phyloP scores from a whole-genome alignment of 2,797 vertebrate species.

The Otolemur crassicaudatus region DNA sequence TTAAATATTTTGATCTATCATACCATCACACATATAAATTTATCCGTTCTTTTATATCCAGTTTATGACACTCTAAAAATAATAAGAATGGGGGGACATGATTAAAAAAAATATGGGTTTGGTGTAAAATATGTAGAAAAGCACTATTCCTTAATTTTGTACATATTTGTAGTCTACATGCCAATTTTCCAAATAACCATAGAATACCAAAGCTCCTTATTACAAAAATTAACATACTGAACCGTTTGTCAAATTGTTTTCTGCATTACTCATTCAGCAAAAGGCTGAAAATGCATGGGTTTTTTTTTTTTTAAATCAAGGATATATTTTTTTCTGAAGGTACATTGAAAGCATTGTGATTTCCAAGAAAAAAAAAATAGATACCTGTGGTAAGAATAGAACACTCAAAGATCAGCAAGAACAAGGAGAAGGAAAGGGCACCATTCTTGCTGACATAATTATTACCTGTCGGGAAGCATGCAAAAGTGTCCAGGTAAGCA shows the following conservation, averaged over 20 bases:
- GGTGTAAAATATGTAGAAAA: conserved; percentile 30
- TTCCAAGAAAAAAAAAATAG: conserved; percentile 9
- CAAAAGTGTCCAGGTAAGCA: conserved; percentile 72
- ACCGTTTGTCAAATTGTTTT: conserved; percentile 47
- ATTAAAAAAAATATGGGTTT: not conserved
- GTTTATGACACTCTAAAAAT: conserved; percentile 9
- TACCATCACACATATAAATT: not conserved
- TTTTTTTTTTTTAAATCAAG: conserved; percentile 25
- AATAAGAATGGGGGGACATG: not conserved
- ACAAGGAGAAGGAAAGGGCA: conserved; percentile 69
- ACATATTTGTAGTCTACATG: not conserved
- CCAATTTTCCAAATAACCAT: conserved; percentile 30
- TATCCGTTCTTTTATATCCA: conserved; percentile 14
- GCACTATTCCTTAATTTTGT: not conserved
- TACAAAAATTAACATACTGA: conserved; percentile 45
- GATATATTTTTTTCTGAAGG: conserved; percentile 3
- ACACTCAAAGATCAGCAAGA: conserved; percentile 31
- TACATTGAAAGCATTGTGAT: conserved; percentile 53
- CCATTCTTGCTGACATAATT: conserved; percentile 75
- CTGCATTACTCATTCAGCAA: conserved; percentile 37
- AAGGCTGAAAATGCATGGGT: not conserved
- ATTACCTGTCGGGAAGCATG: conserved; percentile 44
- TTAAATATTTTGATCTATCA: conserved; percentile 18
- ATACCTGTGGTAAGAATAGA: not conserved
- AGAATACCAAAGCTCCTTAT: conserved; percentile 13